Evolutionary conservation across 2,888 invertebrate species (phyloP), one percentile per base, ranked within the genome.

Genomic region (Orthosia gothica): DNA sequence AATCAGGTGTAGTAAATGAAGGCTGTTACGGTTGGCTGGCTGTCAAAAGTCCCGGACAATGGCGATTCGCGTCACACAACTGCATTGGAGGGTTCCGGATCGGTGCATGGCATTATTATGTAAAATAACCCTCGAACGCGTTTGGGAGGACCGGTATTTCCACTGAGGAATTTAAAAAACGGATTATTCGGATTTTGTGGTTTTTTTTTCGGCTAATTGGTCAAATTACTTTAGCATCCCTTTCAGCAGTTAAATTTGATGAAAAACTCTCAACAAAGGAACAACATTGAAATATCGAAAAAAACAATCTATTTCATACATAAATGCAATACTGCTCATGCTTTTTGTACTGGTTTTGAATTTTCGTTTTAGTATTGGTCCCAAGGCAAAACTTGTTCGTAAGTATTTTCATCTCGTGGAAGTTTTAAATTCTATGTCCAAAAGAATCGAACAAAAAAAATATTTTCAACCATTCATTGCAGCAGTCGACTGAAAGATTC

Each of bases 11-110:
- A 55, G 71, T 57, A 52, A 47, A 32, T 66, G 66, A 47, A 69
- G 71, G 83, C 81, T 83, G 93, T 92, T 92, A 90, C 88, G 93
- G 92, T 93, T 92, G 91, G 92, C 87, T 91, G 90, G 81, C 86
- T 89, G 88, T 90, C 91, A 90, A 90, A 92, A 89, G 89, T 89
- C 74, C 88, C 88, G 89, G 90, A 93, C 93, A 93, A 93, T 92
- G 84, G 88, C 71, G 85, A 89, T 89, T 88, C 85, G 89, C 90
- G 89, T 89, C 90, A 90, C 88, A 88, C 82, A 73, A 86, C 83
- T 88, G 90, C 89, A 88, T 83, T 79, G 82, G 88, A 90, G 88
- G 90, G 91, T 91, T 91, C 90, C 89, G 91, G 88, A 79, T 88
- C 86, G 91, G 78, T 91, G 90, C 89, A 88, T 89, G 70, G 86